These are phyloP conservation scores for Podarcis muralis DNA, from an alignment of 2,113 vertebrate genomes.

Conservation along the genomic window DNA sequence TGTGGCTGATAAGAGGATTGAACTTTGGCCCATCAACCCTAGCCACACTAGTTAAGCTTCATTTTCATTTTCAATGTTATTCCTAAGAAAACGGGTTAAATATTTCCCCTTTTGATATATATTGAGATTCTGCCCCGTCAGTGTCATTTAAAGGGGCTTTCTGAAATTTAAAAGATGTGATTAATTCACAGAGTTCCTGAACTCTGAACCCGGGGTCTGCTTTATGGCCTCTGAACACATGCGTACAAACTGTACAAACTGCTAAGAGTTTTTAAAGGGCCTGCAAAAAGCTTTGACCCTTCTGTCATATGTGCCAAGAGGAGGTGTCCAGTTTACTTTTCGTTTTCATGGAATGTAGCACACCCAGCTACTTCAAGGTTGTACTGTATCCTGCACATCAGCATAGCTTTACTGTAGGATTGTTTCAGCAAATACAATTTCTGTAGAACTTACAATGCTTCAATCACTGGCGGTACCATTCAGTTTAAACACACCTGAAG, in stretches of 20 bases:
- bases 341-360: background rate
- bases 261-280: background rate
- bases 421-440: background rate
- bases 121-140: background rate
- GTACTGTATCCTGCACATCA: too few relatives aligned
- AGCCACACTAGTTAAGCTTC: background rate
- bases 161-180: background rate
- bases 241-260: background rate
- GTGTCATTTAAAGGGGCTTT: background rate
- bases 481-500: background rate
- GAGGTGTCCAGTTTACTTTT: background rate
- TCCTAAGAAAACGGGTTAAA: background rate
- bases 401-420: background rate
- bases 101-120: slow-evolving; percentile 19
- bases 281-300: background rate
- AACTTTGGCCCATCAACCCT: background rate
- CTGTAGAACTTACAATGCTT: background rate
- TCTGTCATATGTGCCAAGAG: background rate
- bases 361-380: background rate
- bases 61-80: background rate
- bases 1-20: background rate
- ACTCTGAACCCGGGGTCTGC: background rate
- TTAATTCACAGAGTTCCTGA: background rate
- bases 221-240: background rate
- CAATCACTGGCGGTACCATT: background rate